phyloP scores from a whole-genome alignment of 1,140 invertebrate species.

The Phocides pigmalion region DNA sequence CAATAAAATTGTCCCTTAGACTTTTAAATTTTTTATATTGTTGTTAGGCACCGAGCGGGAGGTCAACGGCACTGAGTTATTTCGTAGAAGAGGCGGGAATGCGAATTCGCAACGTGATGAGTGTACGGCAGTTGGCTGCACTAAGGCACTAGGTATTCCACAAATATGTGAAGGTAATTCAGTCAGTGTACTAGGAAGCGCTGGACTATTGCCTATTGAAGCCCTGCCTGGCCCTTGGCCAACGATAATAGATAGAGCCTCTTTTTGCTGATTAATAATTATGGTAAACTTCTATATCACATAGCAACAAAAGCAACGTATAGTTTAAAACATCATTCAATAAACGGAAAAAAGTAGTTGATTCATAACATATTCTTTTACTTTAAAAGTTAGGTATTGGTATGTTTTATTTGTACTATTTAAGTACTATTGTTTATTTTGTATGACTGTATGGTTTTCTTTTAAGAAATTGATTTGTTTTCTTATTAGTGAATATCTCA shows the following conservation, averaged over 20 bases:
- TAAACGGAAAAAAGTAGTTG: no score
- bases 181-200: conserved; percentile 68
- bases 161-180: conserved; percentile 56
- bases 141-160: conserved; percentile 54
- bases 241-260: conserved; percentile 48
- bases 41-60: conserved; percentile 28
- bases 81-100: conserved; percentile 50
- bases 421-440: no score
- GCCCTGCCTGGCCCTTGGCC: conserved; percentile 56
- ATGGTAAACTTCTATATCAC: neutral
- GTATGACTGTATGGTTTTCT: neutral
- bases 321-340: no score
- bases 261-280: conserved; percentile 31
- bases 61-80: conserved; percentile 46
- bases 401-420: no score
- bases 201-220: conserved; percentile 65
- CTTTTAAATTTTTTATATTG: conserved; percentile 43
- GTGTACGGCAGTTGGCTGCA: conserved; percentile 38
- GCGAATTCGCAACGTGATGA: conserved; percentile 32
- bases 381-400: no score
- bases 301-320: neutral
- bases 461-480: no score
- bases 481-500: neutral
- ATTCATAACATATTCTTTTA: no score
- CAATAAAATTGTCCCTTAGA: conserved; percentile 42